phyloP scores from a whole-genome alignment of 2,113 vertebrate genomes.

The Regulus satrapa region DNA sequence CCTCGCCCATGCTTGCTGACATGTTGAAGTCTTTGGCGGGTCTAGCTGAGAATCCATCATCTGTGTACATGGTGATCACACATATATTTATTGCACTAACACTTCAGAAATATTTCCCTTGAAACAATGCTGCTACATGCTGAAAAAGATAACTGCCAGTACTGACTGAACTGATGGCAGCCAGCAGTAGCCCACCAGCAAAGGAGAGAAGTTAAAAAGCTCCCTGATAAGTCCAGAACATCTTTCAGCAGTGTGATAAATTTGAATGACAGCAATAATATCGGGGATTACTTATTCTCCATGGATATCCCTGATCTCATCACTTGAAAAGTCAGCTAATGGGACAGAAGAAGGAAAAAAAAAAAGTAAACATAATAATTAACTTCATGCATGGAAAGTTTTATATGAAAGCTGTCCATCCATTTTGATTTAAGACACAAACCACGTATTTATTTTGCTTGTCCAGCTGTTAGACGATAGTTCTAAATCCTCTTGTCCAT shows the following conservation, averaged over 20 bases:
- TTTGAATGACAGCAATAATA: slow-evolving; percentile 66
- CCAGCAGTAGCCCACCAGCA: not conserved
- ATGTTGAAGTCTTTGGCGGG: not conserved
- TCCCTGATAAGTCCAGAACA: not conserved
- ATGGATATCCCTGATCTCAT: not conserved
- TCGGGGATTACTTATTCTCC: slow-evolving; percentile 47
- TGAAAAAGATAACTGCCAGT: not conserved
- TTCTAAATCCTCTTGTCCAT: slow-evolving; percentile 64
- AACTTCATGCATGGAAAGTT: slow-evolving; percentile 55
- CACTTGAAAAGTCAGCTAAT: slow-evolving; percentile 50
- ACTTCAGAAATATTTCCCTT: not conserved
- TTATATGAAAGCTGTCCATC: slow-evolving; percentile 47
- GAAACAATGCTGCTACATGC: not conserved
- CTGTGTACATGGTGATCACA: not conserved
- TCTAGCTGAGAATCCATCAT: not conserved
- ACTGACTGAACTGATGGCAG: not conserved
- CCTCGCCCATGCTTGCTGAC: not conserved
- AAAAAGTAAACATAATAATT: slow-evolving; percentile 61
- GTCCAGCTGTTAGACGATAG: slow-evolving; percentile 71
- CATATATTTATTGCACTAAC: not conserved
- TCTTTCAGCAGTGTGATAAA: slow-evolving; percentile 35
- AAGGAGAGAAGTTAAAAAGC: not conserved
- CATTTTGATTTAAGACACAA: slow-evolving; percentile 55
- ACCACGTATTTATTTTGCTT: slow-evolving; percentile 65
- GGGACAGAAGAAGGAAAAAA: slow-evolving; percentile 52